Conservation (phyloP, 2,888 invertebrate species). For the Drosophila subsilvestris region DNA sequence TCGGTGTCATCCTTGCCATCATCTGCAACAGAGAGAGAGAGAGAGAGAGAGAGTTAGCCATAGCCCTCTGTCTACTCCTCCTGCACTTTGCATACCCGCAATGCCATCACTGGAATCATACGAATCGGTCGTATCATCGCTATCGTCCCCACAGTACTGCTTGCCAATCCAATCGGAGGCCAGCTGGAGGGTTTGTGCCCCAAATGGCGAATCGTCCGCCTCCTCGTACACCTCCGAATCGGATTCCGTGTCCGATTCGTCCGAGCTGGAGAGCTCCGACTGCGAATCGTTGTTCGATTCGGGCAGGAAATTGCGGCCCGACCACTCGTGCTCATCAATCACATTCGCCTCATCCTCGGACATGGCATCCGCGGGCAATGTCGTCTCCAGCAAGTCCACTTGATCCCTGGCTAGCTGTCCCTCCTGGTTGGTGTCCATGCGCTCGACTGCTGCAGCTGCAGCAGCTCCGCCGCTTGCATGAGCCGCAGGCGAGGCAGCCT, state of each 20-base stretch:
- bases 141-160: conserved; percentile 85
- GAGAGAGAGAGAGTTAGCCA: too few relatives aligned
- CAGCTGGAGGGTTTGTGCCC: conserved; percentile 87
- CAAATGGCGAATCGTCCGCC: conserved; percentile 86
- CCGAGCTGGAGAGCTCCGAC: conserved; percentile 85
- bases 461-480: conserved; percentile 3
- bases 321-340: conserved; percentile 98
- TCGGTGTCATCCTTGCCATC: conserved; percentile 90
- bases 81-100: conserved; percentile 68
- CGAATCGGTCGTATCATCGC: conserved; percentile 83
- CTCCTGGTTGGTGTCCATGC: conserved; percentile 53
- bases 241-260: conserved; percentile 87
- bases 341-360: conserved; percentile 88
- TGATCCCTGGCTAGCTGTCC: conserved; percentile 62
- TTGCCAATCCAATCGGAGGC: conserved; percentile 89
- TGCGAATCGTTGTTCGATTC: conserved; percentile 91
- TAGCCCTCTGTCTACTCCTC: too few relatives aligned
- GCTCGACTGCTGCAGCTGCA: conserved; percentile 33
- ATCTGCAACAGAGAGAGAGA: conserved; percentile 54
- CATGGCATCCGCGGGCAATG: conserved; percentile 85
- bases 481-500: conserved; percentile 35
- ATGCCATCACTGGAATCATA: conserved; percentile 84
- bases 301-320: conserved; percentile 95
- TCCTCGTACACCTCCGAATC: conserved; percentile 89
- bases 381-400: conserved; percentile 82